phyloP scores from a whole-genome alignment of 1,140 invertebrate species.

The Papilio machaon region DNA sequence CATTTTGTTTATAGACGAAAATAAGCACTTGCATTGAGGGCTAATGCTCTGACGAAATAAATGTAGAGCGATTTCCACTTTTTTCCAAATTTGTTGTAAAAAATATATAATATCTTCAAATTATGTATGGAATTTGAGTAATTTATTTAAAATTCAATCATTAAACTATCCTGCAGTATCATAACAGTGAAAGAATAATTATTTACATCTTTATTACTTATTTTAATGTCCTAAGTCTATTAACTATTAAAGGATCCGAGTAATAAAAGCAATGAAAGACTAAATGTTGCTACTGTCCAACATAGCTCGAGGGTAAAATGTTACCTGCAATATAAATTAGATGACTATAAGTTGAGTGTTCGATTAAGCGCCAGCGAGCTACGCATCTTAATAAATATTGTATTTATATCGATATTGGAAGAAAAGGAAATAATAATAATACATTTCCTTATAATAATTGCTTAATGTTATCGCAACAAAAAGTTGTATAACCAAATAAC shows the following conservation, averaged over 20 bases:
- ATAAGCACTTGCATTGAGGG: no score
- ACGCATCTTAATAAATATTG: slow-evolving; percentile 21
- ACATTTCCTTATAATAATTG: background rate
- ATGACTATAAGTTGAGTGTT: background rate
- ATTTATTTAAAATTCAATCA: no score
- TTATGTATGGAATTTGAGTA: no score
- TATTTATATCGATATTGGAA: slow-evolving; percentile 7
- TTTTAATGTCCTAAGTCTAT: background rate
- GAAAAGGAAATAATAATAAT: background rate
- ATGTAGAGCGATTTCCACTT: no score
- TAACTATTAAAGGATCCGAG: background rate
- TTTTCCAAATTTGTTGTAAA: no score
- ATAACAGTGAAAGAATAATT: background rate
- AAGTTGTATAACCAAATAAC: background rate
- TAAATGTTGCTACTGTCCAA: slow-evolving; percentile 18
- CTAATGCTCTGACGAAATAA: no score
- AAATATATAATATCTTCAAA: no score
- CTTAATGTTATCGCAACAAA: background rate
- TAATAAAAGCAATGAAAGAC: slow-evolving; percentile 2
- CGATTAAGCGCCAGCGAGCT: background rate
- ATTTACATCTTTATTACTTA: no score
- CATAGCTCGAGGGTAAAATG: background rate
- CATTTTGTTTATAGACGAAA: no score
- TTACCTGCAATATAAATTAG: slow-evolving; percentile 5
- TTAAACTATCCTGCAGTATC: background rate